Evolutionary conservation across 2,797 vertebrate species (phyloP).

Genomic region (Melanotaenia nigrans): DNA sequence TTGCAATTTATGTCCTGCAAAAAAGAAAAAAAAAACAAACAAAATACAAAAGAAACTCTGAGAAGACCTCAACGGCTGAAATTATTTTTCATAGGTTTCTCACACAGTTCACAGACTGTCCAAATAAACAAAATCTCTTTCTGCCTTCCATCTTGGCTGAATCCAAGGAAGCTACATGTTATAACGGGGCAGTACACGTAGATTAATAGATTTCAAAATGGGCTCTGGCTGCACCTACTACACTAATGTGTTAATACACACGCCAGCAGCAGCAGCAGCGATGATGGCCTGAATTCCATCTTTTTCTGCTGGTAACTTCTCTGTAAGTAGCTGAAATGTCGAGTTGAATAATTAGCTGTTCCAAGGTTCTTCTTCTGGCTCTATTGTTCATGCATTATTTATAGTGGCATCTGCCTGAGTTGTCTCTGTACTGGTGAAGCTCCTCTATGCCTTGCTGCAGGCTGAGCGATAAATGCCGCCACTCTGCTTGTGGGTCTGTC

Average conservation of each 20-base stretch:
- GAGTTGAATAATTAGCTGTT: slow-evolving; percentile 80
- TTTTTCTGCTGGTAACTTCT: slow-evolving; percentile 59
- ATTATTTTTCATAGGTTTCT: slow-evolving; percentile 34
- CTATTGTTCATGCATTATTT: slow-evolving; percentile 81
- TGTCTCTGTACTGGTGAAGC: slow-evolving; percentile 62
- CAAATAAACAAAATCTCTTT: slow-evolving; percentile 27
- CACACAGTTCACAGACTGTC: slow-evolving; percentile 23
- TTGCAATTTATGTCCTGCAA: slow-evolving; percentile 43
- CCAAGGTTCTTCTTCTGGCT: slow-evolving; percentile 75
- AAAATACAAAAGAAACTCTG: slow-evolving; percentile 11
- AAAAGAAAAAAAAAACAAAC: not conserved
- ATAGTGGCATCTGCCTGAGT: slow-evolving; percentile 80
- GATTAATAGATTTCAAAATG: slow-evolving; percentile 49
- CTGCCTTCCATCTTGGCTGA: not conserved
- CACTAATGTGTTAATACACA: slow-evolving; percentile 28
- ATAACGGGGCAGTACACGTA: slow-evolving; percentile 29
- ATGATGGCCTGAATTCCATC: slow-evolving; percentile 45
- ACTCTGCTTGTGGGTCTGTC: slow-evolving; percentile 43
- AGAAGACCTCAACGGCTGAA: slow-evolving; percentile 22
- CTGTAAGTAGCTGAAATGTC: slow-evolving; percentile 72
- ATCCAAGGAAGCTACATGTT: slow-evolving; percentile 18
- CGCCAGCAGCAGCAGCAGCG: slow-evolving; percentile 6
- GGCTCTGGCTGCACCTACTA: slow-evolving; percentile 29
- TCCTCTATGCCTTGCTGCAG: slow-evolving; percentile 56
- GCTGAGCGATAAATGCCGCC: slow-evolving; percentile 56